Base-by-base conservation (phyloP, 2,113 vertebrate genomes). In the Ammospiza caudacuta region DNA sequence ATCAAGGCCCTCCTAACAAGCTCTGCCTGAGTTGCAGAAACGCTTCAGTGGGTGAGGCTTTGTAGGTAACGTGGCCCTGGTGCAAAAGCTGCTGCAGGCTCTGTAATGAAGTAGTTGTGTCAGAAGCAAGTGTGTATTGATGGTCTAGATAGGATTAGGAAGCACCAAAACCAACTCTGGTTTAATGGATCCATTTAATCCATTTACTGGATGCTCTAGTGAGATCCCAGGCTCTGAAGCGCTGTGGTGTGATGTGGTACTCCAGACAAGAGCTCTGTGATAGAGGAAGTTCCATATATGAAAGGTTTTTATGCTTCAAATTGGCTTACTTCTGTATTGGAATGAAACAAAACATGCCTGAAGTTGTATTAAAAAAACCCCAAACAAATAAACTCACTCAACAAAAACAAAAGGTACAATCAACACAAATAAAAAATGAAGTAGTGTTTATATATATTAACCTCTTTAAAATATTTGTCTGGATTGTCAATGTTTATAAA, bases 181-280 rank as follows among this genome's bases (percentile, higher is more conserved):
- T 67, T 85, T 92, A 67, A 72, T 58, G 73, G 51, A 74, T 77
- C 33, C 27, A 9, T 83, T 92, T 92, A 87, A 94, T 95, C 76
- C 54, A 28, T 92, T 90, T 80, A 43, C 7, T 69, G 76, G 54
- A 11, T 69, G 12, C 41, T 74, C 46, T 16, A 37, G 59, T 52
- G 58, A 83, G 52, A 51, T 66, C 49, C 35, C 9, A 41, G 12
- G 20, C 54, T 58, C 24, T 59, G 35, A 63, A 90, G 29, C 9
- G 9, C 20, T 72, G 41, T 33, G 41, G 49, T 35, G 37, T 77
- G 35, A 33, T 68, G 46, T 83, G 61, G 29, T 74, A 29, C 33
- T 79, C 15, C 59, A 57, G 54, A 15, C 12, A 52, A 78, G n/a
- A 58, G 19, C 51, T 66, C 37, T 62, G 0, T 33, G 21, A 6